Percentiles rank a stretch among this genome's conserved stretches.
Conservation (phyloP, 1,140 invertebrate species). For the Pseudomyrmex cubaensis region DNA sequence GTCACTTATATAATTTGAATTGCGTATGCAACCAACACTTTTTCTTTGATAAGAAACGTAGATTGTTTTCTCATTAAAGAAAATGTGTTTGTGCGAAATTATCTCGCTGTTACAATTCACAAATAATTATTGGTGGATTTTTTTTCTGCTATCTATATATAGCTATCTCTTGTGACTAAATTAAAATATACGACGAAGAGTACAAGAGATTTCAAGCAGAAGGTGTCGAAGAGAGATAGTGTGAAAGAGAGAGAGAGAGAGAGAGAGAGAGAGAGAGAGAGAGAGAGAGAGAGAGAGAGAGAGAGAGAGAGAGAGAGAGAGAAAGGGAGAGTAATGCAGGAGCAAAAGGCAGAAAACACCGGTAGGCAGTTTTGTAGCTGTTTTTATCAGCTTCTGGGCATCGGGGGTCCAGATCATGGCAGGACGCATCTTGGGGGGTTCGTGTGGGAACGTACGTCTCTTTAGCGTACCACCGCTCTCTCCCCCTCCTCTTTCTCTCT, state of each 20-base stretch:
- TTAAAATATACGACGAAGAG: conserved; percentile 68
- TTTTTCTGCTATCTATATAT: no score
- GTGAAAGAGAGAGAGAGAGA: not conserved
- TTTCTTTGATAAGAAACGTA: not conserved
- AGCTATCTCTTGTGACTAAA: not conserved
- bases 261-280: no score
- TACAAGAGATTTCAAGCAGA: conserved; percentile 41
- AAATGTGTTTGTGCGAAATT: conserved; percentile 1
- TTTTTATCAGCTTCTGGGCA: conserved; percentile 85
- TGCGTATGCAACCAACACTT: not conserved
- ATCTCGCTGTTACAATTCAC: not conserved
- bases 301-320: not conserved
- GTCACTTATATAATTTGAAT: not conserved
- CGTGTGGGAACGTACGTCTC: conserved; percentile 85
- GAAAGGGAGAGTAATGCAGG: conserved; percentile 78
- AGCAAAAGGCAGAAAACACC: conserved; percentile 84
- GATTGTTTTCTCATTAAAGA: not conserved
- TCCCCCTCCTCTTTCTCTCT: conserved; percentile 35
- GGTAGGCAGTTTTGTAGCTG: conserved; percentile 85
- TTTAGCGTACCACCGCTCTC: conserved; percentile 78
- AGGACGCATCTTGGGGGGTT: conserved; percentile 85
- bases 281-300: conserved; percentile 47
- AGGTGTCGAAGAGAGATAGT: conserved; percentile 65
- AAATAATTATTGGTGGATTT: not conserved
- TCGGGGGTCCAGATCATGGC: conserved; percentile 80